Evolutionary conservation across 1,140 invertebrate genomes (phyloP), one percentile per base, ranked within the genome.

Genomic region (Zaprionus inermis): DNA sequence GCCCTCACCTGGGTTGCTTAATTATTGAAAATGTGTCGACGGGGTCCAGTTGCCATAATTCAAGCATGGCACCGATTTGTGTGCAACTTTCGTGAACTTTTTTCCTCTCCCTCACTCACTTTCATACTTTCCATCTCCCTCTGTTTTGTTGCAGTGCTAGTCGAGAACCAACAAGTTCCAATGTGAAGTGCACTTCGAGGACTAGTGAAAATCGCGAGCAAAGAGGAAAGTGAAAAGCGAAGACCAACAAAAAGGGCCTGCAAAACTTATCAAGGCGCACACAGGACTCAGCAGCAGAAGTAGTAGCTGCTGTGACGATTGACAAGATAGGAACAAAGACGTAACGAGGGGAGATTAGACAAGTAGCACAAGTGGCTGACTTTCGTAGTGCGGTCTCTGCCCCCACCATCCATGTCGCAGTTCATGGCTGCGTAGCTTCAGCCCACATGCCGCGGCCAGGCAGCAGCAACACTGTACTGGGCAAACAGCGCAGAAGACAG

Each of bases 11-110:
- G 56, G 74, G 67, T 60, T 58, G 84, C 60, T 81, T 88, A 79
- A 89, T 89, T 88, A 88, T 88, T 88, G 84, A 88, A 88, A 88
- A 88, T 89, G 84, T 76, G 84, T 78, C 78, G 85, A 85, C 76
- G 63, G 56, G 64, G 82, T 82, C 83, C 83, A 86, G 83, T 78
- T 85, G 51, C 76, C 82, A 89, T 89, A 89, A 89, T 84, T 89
- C 85, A 68, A 64, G 80, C 70, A 73, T 74, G 61, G 46, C 57
- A 20, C 30, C 71, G 71, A 77, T 69, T 77, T 69, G 36, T 65
- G 24, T 32, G 32, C 52, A 65, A 67, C 63, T 63, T 51, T 69
- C 12, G 16, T 6, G 6, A 28, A 66, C 34, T 67, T 66, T 65
- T 60, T 51, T 1, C n/a, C 32, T 41, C 16, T 55, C 20, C 30